A percentile compares a stretch with the other conserved stretches of the same genome.
Evolutionary conservation across 2,888 invertebrate genomes (phyloP).

Genomic region (Scaptomyza tumidula): DNA sequence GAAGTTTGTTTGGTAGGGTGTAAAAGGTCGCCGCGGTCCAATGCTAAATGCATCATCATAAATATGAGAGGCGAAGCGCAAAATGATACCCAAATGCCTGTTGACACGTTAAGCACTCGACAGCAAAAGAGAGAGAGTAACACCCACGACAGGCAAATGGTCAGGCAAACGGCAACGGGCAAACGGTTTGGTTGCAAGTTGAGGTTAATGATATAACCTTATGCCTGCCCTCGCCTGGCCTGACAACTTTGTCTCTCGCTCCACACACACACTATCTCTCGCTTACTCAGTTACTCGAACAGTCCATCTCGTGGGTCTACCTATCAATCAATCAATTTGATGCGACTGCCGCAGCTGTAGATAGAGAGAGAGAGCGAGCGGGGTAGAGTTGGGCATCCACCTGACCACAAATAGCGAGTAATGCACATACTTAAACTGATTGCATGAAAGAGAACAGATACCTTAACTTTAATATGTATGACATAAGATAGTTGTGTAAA

Average conservation of each 20-base stretch:
- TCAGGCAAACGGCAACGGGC: background rate
- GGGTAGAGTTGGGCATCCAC: background rate
- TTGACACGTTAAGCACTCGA: conserved; percentile 49
- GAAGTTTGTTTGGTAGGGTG: no score
- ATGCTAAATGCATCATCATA: conserved; percentile 54
- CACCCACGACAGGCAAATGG: background rate
- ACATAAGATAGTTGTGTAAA: no score
- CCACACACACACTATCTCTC: background rate
- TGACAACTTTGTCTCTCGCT: background rate
- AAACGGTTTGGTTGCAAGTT: conserved; percentile 8
- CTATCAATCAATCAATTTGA: conserved; percentile 26
- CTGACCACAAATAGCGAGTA: background rate
- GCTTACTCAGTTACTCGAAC: background rate
- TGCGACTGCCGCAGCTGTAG: background rate
- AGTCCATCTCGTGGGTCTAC: background rate
- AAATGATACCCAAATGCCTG: conserved; percentile 40
- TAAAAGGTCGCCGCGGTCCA: background rate
- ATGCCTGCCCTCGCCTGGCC: background rate
- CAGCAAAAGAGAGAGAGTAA: background rate
- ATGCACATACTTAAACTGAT: conserved; percentile 11
- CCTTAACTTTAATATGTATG: no score
- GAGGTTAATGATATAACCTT: conserved; percentile 33
- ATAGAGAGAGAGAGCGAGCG: background rate
- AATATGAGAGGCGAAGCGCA: conserved; percentile 40
- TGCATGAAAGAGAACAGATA: conserved; percentile 3